Percentiles rank a stretch among this genome's conserved stretches.
phyloP scores from a whole-genome alignment of 2,797 vertebrate genomes.

The Scolopax bukidnonensis region DNA sequence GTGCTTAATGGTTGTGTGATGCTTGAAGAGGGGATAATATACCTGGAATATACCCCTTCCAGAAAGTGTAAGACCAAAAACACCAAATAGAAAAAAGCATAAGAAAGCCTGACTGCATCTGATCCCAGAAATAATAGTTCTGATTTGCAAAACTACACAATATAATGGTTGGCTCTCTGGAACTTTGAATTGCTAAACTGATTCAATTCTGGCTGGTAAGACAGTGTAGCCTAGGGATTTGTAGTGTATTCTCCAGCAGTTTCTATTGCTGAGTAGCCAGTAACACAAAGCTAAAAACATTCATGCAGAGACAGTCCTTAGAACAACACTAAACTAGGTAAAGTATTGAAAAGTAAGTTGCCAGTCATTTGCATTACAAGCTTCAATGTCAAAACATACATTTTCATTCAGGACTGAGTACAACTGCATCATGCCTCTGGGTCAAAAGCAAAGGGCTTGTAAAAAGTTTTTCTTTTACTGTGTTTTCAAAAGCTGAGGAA shows the following conservation, averaged over 20 bases:
- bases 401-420: neutral
- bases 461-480: neutral
- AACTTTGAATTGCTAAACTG: neutral
- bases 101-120: neutral
- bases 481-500: slow-evolving; percentile 15
- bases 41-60: neutral
- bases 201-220: neutral
- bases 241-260: neutral
- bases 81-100: neutral
- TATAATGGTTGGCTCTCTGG: neutral
- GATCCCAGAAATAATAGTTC: neutral
- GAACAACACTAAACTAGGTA: neutral
- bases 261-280: neutral
- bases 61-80: neutral
- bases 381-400: neutral
- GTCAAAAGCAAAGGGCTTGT: neutral
- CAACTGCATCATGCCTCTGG: neutral
- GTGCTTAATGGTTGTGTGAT: neutral
- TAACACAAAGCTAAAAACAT: neutral
- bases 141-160: neutral
- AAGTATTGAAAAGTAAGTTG: neutral
- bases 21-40: neutral
- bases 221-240: neutral
- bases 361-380: neutral
- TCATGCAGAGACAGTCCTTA: neutral